Base-by-base conservation (phyloP, 2,888 invertebrate genomes). In the Tenthredo amoena region DNA sequence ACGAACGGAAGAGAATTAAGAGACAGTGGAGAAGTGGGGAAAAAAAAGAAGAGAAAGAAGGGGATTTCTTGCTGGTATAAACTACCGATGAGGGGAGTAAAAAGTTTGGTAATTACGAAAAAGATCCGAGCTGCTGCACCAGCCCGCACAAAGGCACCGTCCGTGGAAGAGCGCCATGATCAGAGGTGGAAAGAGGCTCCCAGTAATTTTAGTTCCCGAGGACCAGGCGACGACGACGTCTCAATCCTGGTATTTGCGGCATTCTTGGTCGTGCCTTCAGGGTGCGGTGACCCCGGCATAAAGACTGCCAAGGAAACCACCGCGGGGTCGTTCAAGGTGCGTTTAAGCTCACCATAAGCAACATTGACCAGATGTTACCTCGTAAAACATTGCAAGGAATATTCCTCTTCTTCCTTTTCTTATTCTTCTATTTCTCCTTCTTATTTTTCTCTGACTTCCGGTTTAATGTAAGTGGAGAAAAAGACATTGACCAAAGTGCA, bases 171-270 rank as follows among this genome's bases (percentile, higher is more conserved):
- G n/a, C 47, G 21, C 50, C 47, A 31, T 31, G 77, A 34, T 84
- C 77, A 84, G 58, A 76, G 72, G 74, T 84, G 68, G 77, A 83
- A 84, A 85, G 85, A 87, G 58, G 85, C 86, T 84, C 81, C 50
- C 77, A 47, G 77, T 77, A 77, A 77, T 77, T 77, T 77, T 55
- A 31, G 55, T 55, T 77, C 47, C 77, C 77, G 18, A 77, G 77
- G 43, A 55, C 77, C 50, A 34, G 50, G 47, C 47, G 76, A 76
- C 77, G 76, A 76, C 77, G 77, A 77, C 77, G 77, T 77, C 77
- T 77, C 77, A 77, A 77, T 77, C 79, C 58, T 31, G 62, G 62
- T 26, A 62, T 81, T 81, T 40, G 37, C 58, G 40, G 37, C 26
- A 58, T 58, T 81, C 79, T 31, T 77, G 21, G 58, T 40, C 31